Conservation (phyloP, 1,140 invertebrate species). For the Leptinotarsa texana region DNA sequence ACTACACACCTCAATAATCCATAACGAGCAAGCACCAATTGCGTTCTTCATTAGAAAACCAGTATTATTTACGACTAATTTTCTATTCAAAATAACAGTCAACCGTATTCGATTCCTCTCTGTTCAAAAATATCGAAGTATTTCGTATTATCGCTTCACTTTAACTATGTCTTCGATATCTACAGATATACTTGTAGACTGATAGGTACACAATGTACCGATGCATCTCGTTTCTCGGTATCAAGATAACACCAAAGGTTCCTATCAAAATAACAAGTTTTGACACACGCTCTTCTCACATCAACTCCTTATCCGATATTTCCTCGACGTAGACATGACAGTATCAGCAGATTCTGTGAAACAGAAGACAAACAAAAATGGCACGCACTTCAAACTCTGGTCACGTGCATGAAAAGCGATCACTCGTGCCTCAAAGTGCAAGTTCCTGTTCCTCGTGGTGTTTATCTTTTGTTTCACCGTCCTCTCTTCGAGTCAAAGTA, state of each 20-base stretch:
- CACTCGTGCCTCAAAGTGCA: constrained; percentile 11
- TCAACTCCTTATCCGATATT: constrained; percentile 4
- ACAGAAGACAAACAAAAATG: constrained; percentile 16
- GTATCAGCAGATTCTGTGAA: constrained; percentile 10
- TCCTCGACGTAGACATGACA: constrained; percentile 12
- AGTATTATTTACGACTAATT: too few relatives aligned
- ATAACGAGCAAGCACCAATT: too few relatives aligned
- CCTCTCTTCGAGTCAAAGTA: not conserved
- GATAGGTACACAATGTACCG: too few relatives aligned
- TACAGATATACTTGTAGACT: not conserved
- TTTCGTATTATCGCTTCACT: not conserved
- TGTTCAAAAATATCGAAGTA: not conserved
- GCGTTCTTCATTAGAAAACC: too few relatives aligned
- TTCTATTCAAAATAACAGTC: too few relatives aligned
- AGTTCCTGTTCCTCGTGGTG: constrained; percentile 1
- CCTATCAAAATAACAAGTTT: constrained; percentile 4
- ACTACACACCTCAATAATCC: too few relatives aligned
- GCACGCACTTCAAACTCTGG: constrained; percentile 7
- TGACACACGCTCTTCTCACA: constrained; percentile 13
- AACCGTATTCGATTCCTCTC: too few relatives aligned
- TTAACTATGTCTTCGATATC: constrained; percentile 8
- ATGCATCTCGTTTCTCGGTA: not conserved
- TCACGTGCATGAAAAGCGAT: constrained; percentile 10
- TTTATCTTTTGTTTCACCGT: constrained; percentile 1
- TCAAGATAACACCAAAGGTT: not conserved